Conservation (phyloP, 2,797 vertebrate genomes). For the Artibeus lituratus region DNA sequence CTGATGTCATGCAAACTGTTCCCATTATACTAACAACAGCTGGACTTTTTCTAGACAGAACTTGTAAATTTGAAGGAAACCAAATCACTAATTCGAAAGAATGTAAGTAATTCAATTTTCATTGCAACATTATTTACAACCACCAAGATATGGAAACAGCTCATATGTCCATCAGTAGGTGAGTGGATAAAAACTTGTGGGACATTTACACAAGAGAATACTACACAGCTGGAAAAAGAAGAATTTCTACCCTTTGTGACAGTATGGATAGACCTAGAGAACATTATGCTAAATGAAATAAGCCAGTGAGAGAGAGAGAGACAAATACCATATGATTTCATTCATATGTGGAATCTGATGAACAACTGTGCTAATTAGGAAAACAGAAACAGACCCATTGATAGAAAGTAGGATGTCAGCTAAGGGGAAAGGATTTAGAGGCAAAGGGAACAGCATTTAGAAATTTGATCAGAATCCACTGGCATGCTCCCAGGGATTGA, state of each 20-base stretch:
- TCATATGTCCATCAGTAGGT: neutral
- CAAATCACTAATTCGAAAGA: neutral
- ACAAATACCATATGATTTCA: neutral
- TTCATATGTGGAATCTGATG: neutral
- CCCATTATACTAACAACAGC: too few species aligned
- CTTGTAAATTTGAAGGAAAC: too few species aligned
- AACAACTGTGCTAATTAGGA: neutral
- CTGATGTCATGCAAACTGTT: too few species aligned
- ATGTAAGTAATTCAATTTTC: neutral
- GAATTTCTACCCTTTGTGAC: neutral
- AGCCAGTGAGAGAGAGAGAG: neutral
- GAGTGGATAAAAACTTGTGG: neutral
- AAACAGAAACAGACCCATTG: neutral
- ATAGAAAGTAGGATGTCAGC: neutral
- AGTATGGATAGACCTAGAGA: neutral
- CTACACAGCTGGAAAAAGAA: neutral
- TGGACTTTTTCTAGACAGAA: too few species aligned
- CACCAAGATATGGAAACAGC: neutral
- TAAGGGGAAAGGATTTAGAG: too few species aligned
- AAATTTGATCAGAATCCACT: too few species aligned
- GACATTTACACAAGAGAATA: neutral
- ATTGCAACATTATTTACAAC: neutral
- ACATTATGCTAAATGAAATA: neutral
- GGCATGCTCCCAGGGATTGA: too few species aligned
- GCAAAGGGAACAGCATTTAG: too few species aligned